phyloP scores from a whole-genome alignment of 2,113 vertebrate genomes.

The Hypomesus transpacificus region DNA sequence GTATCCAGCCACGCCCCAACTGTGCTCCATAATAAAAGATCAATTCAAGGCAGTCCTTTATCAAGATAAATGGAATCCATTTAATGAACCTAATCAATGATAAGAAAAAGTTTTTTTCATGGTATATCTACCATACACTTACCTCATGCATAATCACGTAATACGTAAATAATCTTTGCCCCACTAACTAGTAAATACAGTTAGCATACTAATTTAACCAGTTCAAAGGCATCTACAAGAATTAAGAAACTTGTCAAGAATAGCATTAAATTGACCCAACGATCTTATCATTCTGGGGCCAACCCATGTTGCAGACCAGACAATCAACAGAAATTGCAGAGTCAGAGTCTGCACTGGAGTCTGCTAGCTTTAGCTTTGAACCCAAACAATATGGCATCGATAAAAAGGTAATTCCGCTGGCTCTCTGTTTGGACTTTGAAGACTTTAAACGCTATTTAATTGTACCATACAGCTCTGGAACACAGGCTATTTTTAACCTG shows the following conservation, averaged over 20 bases:
- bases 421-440: constrained; percentile 41
- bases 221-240: constrained; percentile 57
- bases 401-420: constrained; percentile 42
- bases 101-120: too few relatives aligned
- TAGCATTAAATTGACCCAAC: constrained; percentile 58
- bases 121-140: too few relatives aligned
- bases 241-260: constrained; percentile 55
- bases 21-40: not conserved
- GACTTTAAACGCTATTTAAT: constrained; percentile 55
- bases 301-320: constrained; percentile 26
- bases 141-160: constrained; percentile 41
- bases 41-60: not conserved
- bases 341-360: constrained; percentile 42
- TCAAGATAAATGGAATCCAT: too few relatives aligned
- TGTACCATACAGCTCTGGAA: constrained; percentile 22
- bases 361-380: constrained; percentile 36
- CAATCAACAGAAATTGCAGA: constrained; percentile 51
- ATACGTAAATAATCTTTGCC: constrained; percentile 31
- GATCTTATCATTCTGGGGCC: constrained; percentile 48
- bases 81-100: too few relatives aligned
- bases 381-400: constrained; percentile 33
- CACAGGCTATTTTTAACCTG: constrained; percentile 41
- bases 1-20: not conserved
- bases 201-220: constrained; percentile 58
- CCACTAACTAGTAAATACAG: constrained; percentile 56